Evolutionary conservation across 2,888 invertebrate species (phyloP).

Genomic region (Cheilosia impressa): DNA sequence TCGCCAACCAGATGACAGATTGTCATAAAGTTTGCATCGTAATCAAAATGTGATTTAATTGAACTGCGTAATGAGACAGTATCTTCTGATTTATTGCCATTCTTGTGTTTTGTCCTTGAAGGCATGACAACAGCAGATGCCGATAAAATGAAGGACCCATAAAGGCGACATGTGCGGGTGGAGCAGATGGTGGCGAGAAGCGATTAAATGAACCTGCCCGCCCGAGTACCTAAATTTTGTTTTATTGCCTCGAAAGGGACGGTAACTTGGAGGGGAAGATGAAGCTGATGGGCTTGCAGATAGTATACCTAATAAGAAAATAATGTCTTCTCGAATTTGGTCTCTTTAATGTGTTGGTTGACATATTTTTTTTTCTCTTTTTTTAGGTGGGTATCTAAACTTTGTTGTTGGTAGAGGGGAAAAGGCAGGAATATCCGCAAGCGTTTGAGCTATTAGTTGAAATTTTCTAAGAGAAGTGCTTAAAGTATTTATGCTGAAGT

Average conservation of each 20-base stretch:
- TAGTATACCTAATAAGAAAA: slow-evolving; percentile 12
- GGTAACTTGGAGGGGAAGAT: not conserved
- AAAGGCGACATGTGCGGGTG: slow-evolving; percentile 1
- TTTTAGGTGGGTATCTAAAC: too few species aligned
- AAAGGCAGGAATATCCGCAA: too few species aligned
- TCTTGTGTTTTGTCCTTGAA: slow-evolving; percentile 6
- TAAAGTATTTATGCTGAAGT: too few species aligned
- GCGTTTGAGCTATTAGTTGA: too few species aligned
- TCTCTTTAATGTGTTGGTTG: not conserved
- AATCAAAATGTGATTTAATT: slow-evolving; percentile 63
- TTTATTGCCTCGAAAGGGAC: slow-evolving; percentile 27
- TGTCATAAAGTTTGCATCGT: slow-evolving; percentile 51
- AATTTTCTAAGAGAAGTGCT: too few species aligned
- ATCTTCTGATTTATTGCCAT: slow-evolving; percentile 53
- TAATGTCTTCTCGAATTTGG: slow-evolving; percentile 1
- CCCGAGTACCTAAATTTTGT: slow-evolving; percentile 26
- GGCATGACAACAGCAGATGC: slow-evolving; percentile 46
- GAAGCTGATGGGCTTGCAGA: not conserved
- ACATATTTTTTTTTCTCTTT: too few species aligned
- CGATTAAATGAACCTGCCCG: slow-evolving; percentile 39
- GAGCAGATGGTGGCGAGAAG: slow-evolving; percentile 38
- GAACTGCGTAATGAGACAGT: slow-evolving; percentile 52
- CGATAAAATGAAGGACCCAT: slow-evolving; percentile 40
- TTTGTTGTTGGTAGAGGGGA: too few species aligned
- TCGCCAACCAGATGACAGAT: slow-evolving; percentile 45